Conservation (phyloP, 2,888 invertebrate genomes). For the Julus scanicus region DNA sequence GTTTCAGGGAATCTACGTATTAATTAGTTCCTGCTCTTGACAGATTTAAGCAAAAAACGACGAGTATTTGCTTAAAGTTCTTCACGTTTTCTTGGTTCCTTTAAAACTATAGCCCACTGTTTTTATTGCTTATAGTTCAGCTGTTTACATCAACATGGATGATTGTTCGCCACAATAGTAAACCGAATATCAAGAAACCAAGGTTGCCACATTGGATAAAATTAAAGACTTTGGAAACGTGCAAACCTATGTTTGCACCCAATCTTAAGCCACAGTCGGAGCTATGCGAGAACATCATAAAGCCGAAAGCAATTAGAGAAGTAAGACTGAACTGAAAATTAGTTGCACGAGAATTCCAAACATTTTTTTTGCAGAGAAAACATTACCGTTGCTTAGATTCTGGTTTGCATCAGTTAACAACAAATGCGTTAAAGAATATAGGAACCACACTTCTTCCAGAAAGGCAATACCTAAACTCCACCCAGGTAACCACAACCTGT, state of each 20-base stretch:
- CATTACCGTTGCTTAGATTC: too few species aligned
- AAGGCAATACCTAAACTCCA: too few species aligned
- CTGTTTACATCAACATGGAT: slow-evolving; percentile 51
- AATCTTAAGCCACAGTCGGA: background rate
- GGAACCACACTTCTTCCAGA: too few species aligned
- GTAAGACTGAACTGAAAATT: background rate
- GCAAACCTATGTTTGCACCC: slow-evolving; percentile 54
- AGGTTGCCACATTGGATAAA: slow-evolving; percentile 53
- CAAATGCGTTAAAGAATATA: too few species aligned
- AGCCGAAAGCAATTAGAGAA: background rate
- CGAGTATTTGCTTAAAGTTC: too few species aligned
- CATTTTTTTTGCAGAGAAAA: background rate
- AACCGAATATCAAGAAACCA: slow-evolving; percentile 56
- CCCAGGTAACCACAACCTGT: too few species aligned
- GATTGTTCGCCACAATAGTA: slow-evolving; percentile 54
- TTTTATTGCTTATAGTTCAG: slow-evolving; percentile 3
- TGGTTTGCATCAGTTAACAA: too few species aligned
- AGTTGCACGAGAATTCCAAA: background rate
- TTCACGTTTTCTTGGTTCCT: too few species aligned
- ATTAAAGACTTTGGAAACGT: slow-evolving; percentile 48
- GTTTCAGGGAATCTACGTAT: too few species aligned
- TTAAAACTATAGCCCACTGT: too few species aligned
- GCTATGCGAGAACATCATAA: background rate
- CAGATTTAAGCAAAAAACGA: too few species aligned
- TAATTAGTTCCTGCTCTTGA: too few species aligned